Evolutionary conservation across 2,797 vertebrate species (phyloP), one percentile per base, ranked within the genome.

Genomic region (Sternotherus odoratus): DNA sequence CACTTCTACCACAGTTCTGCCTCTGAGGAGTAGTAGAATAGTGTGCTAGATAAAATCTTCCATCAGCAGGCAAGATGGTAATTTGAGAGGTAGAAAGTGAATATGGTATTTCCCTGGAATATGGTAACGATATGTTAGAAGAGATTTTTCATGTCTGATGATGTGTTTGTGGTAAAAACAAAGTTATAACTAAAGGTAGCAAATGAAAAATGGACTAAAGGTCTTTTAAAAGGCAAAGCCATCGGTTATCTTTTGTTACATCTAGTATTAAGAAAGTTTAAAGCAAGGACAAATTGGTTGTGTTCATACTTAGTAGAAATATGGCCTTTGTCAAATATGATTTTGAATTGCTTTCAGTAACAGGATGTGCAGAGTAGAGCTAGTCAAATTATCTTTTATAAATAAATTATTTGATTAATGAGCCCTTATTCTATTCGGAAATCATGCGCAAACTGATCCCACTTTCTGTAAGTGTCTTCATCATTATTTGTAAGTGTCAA

Each of bases 401-500:
- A 94, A 81, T 89, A 94, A 91, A 86, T 82, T 4, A 89, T 81
- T 17, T 86, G 84, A 93, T 95, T 91, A 91, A 78, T 87, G 17
- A 50, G 3, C 66, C n/a, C 89, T 92, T 48, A 91, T 63, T 16
- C 12, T 90, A 80, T 15, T 77, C 63, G 12, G 21, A 91, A 79
- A 87, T 92, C 72, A 56, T 93, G 93, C 93, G 85, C 51, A 92
- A 94, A 93, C 86, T 89, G 1, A 72, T 90, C 82, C 26, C 10
- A 69, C 46, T 90, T 90, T 91, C 72, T 91, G 50, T 79, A 94
- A 89, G 89, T 43, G 54, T 72, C 82, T 5, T 63, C 72, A 48
- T 75, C 85, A 43, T 86, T 93, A 53, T 82, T 88, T 86, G 15
- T 48, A 23, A 30, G 12, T 83, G 82, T 79, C 46, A 43, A 81